Evolutionary conservation across 2,113 vertebrate species (phyloP).

Genomic region (Gobiocypris rarus): DNA sequence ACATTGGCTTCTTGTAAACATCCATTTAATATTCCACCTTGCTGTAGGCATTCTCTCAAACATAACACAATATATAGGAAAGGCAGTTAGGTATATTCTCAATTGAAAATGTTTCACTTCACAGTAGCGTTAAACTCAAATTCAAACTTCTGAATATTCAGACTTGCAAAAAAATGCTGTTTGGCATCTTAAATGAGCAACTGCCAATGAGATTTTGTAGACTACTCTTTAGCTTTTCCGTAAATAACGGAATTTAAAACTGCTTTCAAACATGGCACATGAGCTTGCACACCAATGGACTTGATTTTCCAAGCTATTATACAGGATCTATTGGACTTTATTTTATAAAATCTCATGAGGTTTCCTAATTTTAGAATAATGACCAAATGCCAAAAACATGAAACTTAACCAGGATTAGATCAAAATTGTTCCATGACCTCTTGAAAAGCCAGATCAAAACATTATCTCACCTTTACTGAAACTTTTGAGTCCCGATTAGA

Average conservation of each 20-base stretch:
- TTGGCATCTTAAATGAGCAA: not conserved
- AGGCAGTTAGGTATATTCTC: not conserved
- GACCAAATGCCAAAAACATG: not conserved
- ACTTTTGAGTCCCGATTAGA: not conserved
- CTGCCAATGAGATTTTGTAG: not conserved
- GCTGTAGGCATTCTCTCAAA: not conserved
- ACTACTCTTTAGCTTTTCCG: not conserved
- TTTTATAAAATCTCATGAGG: not conserved
- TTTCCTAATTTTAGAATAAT: not conserved
- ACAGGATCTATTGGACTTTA: not conserved
- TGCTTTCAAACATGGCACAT: too few species aligned
- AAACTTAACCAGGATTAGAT: not conserved
- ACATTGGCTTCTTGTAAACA: not conserved
- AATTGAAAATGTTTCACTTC: not conserved
- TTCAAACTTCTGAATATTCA: not conserved
- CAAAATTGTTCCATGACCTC: not conserved
- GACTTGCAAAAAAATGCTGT: not conserved
- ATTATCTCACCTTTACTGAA: not conserved
- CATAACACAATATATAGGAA: not conserved
- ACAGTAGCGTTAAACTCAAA: not conserved
- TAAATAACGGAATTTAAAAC: not conserved
- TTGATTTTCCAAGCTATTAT: not conserved
- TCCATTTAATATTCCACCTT: not conserved
- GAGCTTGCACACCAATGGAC: not conserved
- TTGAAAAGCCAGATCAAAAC: constrained; percentile 15